phyloP scores from a whole-genome alignment of 2,113 vertebrate genomes.

The human region DNA sequence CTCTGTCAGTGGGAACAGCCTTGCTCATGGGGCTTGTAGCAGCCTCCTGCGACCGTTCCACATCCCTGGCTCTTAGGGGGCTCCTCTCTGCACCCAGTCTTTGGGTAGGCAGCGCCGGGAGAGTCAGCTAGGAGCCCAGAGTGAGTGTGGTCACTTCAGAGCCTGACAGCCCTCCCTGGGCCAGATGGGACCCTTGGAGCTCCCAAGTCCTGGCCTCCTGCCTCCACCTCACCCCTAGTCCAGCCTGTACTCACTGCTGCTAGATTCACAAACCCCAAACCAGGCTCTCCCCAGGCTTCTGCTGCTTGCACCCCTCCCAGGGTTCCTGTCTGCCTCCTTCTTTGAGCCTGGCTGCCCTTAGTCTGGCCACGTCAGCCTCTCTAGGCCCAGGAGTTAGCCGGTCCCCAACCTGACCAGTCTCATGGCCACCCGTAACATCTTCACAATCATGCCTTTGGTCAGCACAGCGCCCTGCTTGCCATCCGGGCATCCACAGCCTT shows the following conservation, averaged over 20 bases:
- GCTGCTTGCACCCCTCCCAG: accelerated
- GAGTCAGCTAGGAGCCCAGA: not conserved
- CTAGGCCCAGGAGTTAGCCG: not conserved
- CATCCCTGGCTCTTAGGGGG: not conserved
- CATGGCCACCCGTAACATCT: not conserved
- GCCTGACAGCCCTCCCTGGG: not conserved
- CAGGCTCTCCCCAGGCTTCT: not conserved
- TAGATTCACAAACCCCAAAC: too few species aligned
- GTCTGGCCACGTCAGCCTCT: not conserved
- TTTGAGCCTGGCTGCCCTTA: not conserved
- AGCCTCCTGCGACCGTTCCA: not conserved
- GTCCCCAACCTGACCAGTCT: not conserved
- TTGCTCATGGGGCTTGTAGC: not conserved
- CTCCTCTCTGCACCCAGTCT: not conserved
- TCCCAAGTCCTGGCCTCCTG: not conserved
- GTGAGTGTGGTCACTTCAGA: not conserved
- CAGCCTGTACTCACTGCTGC: not conserved
- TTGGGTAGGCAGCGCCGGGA: not conserved
- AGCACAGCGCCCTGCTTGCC: not conserved
- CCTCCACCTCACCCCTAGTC: not conserved
- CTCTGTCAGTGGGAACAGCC: not conserved
- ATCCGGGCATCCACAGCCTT: not conserved
- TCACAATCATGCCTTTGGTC: not conserved
- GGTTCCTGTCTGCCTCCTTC: not conserved
- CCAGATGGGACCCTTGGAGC: not conserved